Conservation (phyloP, 2,797 vertebrate genomes). For the Lacerta bilineata region DNA sequence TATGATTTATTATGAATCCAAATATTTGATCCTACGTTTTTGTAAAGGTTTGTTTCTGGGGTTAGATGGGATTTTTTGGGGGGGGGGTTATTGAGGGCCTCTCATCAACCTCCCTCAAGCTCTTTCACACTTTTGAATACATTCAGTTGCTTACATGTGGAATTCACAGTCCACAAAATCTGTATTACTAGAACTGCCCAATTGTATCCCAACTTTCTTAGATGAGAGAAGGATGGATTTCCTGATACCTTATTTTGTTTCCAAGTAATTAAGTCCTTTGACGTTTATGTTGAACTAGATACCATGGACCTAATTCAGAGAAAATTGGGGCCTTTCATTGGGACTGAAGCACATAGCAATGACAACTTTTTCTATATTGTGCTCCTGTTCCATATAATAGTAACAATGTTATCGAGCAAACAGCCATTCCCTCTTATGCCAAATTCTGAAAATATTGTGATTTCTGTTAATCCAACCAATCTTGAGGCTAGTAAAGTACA, state of each 20-base stretch:
- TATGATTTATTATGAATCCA: background rate
- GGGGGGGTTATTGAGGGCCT: background rate
- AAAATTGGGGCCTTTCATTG: background rate
- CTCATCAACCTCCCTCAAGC: background rate
- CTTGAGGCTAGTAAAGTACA: conserved; percentile 29
- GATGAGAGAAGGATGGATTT: background rate
- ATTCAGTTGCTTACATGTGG: background rate
- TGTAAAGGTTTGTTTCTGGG: background rate
- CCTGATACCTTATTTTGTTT: background rate
- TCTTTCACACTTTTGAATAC: background rate
- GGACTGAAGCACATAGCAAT: background rate
- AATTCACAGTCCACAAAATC: background rate
- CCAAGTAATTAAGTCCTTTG: background rate
- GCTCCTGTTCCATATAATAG: background rate
- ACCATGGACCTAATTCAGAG: background rate
- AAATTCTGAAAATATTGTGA: background rate
- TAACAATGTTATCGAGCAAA: background rate
- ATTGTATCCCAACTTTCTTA: background rate
- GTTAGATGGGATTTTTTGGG: background rate
- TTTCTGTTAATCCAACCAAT: background rate
- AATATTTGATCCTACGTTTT: background rate
- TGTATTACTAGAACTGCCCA: background rate
- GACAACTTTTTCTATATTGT: background rate
- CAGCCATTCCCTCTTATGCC: background rate
- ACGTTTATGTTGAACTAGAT: background rate